Evolutionary conservation across 2,888 invertebrate species (phyloP).

Genomic region (Glomeris marginata): DNA sequence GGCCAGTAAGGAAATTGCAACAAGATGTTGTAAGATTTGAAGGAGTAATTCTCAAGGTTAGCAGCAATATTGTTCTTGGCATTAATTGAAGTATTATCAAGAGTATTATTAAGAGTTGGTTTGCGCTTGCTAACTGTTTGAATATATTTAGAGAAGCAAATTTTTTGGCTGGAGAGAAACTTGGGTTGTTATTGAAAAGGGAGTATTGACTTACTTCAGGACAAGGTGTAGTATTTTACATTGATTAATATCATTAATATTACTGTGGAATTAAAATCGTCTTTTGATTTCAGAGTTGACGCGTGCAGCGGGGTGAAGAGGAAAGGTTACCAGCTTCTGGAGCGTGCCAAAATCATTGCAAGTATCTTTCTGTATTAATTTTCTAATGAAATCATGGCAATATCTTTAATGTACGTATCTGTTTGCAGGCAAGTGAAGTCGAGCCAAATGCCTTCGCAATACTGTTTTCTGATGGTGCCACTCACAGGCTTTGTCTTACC

Average conservation of each 20-base stretch:
- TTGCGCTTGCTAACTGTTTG: neutral
- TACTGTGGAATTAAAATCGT: neutral
- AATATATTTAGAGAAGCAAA: slow-evolving; percentile 33
- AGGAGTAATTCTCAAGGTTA: slow-evolving; percentile 44
- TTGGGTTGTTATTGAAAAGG: slow-evolving; percentile 51
- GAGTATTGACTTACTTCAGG: slow-evolving; percentile 43
- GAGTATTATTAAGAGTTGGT: neutral
- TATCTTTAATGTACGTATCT: neutral
- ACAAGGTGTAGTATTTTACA: slow-evolving; percentile 24
- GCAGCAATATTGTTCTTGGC: neutral
- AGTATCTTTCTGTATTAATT: slow-evolving; percentile 11
- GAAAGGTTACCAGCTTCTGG: slow-evolving; percentile 47
- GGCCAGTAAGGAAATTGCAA: slow-evolving; percentile 44
- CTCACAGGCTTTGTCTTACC: slow-evolving; percentile 29
- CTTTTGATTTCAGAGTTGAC: slow-evolving; percentile 37
- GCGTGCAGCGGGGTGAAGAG: slow-evolving; percentile 42
- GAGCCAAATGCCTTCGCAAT: slow-evolving; percentile 38
- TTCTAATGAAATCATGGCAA: neutral
- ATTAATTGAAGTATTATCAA: neutral
- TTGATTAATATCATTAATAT: neutral
- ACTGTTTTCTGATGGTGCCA: slow-evolving; percentile 42
- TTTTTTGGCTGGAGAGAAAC: slow-evolving; percentile 49
- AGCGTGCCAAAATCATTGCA: slow-evolving; percentile 40
- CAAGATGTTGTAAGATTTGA: slow-evolving; percentile 44
- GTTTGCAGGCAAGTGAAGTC: slow-evolving; percentile 26